Evolutionary conservation across 2,113 vertebrate species (phyloP).

Genomic region (Crotalus viridis): DNA sequence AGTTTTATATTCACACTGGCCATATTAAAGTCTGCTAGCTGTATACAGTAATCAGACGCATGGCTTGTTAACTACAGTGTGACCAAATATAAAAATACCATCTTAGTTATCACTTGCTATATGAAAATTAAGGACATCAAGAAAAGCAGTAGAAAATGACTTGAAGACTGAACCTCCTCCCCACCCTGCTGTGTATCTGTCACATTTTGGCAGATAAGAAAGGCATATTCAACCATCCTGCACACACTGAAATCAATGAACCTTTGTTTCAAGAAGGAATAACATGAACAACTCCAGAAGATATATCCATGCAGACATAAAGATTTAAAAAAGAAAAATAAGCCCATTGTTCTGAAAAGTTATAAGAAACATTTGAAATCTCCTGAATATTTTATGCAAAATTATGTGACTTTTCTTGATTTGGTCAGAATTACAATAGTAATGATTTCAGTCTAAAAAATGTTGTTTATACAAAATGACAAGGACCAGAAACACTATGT

Average conservation of each 20-base stretch:
- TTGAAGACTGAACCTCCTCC: background rate
- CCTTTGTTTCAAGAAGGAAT: constrained; percentile 13
- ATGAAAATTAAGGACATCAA: constrained; percentile 21
- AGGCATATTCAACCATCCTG: constrained; percentile 5
- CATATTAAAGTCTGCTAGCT: constrained; percentile 14
- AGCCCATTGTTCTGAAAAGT: background rate
- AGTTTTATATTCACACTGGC: background rate
- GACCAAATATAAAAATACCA: constrained; percentile 19
- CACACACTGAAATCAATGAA: background rate
- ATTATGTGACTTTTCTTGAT: background rate
- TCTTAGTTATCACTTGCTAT: constrained; percentile 25
- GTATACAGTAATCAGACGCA: background rate
- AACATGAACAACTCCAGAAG: background rate
- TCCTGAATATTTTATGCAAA: background rate
- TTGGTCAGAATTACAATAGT: background rate
- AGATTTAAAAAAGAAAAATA: background rate
- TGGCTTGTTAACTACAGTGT: background rate
- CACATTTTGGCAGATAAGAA: constrained; percentile 8
- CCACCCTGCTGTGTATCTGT: background rate
- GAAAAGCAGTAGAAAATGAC: constrained; percentile 20
- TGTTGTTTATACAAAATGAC: background rate
- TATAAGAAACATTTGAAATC: background rate
- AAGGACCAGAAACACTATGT: background rate
- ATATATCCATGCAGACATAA: constrained; percentile 5
- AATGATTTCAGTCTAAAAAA: background rate